These are phyloP conservation scores for Acanthaster planci DNA, from an alignment of 35 echinoderm and acorn worm genomes.

Conservation along the genomic window DNA sequence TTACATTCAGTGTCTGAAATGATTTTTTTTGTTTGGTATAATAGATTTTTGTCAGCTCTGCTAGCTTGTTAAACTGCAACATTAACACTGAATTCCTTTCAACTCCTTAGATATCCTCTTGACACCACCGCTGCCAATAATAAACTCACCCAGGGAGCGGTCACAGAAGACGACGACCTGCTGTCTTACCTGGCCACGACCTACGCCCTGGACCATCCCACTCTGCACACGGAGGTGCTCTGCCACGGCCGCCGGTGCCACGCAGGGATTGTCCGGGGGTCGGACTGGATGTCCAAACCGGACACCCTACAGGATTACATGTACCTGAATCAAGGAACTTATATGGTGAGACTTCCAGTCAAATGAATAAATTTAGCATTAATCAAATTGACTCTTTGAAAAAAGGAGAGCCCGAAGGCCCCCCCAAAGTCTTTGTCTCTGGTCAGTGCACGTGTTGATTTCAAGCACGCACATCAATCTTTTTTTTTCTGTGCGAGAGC, in stretches of 20 bases:
- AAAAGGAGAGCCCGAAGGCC: not conserved
- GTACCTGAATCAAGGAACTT: conserved; percentile 52
- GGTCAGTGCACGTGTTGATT: too few species aligned
- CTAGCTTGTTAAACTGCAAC: too few species aligned
- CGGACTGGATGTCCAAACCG: conserved; percentile 34
- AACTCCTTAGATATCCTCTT: conserved; percentile 84
- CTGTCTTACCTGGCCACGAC: conserved; percentile 64
- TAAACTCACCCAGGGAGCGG: conserved; percentile 42
- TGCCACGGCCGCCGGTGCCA: conserved; percentile 58
- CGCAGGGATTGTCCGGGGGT: conserved; percentile 46
- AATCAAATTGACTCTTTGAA: not conserved
- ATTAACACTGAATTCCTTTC: conserved; percentile 22
- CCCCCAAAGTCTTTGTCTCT: too few species aligned
- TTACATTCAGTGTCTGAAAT: too few species aligned
- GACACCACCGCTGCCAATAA: conserved; percentile 42
- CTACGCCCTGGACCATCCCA: conserved; percentile 68
- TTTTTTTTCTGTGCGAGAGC: too few species aligned
- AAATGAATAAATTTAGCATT: not conserved
- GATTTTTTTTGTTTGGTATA: too few species aligned
- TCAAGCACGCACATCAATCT: too few species aligned
- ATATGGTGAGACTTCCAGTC: conserved; percentile 64
- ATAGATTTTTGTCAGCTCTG: too few species aligned
- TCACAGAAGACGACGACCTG: conserved; percentile 76
- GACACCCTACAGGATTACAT: conserved; percentile 90
- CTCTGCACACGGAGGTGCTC: conserved; percentile 44